Evolutionary conservation across 2,797 vertebrate species (phyloP), one percentile per base, ranked within the genome.

Genomic region (Aeoliscus strigatus): DNA sequence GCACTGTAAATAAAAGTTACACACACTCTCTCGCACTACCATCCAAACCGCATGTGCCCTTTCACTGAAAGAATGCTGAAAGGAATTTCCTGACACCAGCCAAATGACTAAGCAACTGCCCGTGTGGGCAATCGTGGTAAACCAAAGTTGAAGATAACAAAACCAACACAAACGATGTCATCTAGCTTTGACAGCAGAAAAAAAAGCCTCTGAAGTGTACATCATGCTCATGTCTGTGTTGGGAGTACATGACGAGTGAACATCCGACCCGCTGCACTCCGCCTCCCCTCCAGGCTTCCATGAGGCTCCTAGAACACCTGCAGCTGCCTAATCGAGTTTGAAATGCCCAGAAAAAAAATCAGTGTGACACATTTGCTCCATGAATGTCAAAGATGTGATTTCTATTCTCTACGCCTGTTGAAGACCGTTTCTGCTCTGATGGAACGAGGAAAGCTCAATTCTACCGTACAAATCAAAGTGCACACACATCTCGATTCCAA

Each of bases 41-140:
- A 41, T 37, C 59, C 65, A 67, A 68, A 63, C 58, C 27, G 5
- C 62, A 55, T 42, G 51, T 73, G 46, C 60, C 43, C 54, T 74
- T 77, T 75, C 70, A 80, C 55, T 44, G 54, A 70, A 73, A 75
- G 64, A 80, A 81, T 75, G 66, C 52, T 2, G 30, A 73, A 16
- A 79, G 68, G 75, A 80, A 82, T 80, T 76, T 76, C 72, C 72
- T 79, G 80, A 79, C 80, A 65, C 41, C 75, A 57, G 70, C 47
- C 71, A 71, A 71, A 74, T 51, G 57, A 58, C 60, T 64, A 59
- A 72, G 62, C 66, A 71, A 51, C 53, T 47, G 57, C 37, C 31
- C 16, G 10, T 51, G 64, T 56, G 53, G 50, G 50, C 45, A 63
- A 72, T 58, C n/a, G 37, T 12, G 32, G 42, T 31, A 40, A 58